Base-by-base conservation (phyloP, 2,113 vertebrate species). In the Montifringilla adamsi region DNA sequence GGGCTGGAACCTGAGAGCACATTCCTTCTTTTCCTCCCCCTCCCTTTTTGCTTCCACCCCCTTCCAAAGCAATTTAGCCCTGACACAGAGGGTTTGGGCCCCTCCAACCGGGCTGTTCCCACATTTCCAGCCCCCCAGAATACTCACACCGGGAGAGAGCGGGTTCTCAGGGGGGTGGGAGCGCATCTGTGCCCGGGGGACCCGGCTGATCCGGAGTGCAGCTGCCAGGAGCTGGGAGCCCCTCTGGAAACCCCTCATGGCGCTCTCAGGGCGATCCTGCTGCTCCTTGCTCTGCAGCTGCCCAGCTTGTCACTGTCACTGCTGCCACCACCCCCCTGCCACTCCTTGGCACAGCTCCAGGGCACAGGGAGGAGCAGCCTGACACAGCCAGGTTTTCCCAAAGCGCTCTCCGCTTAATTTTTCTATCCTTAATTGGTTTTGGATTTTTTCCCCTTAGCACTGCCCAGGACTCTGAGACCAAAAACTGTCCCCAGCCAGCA, bases 211-310 rank as follows among this genome's bases (percentile, higher is more conserved):
- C 31, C 52, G 44, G 41, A 92, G 56, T 1, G 69, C 22, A 1
- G 87, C 24, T 28, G 43, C 95, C 62, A 98, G 97, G 84, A 98
- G 93, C 94, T 78, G 43, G 22, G 64, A 33, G 14, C 94, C 41
- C 10, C 31, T 47, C 52, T 55, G 89, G 15, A 97, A n/a, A 26
- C 70, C 90, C 87, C 52, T 27, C 98, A 98, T 98, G 87, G 72
- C 0, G 37, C 43, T 12, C 43, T 30, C 84, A 24, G 43, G 58
- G 53, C 0, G 8, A 58, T 62, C 3, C 27, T 0, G 10, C 53
- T 9, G 79, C 79, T 70, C 60, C 55, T 75, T 1, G 7, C 26
- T 13, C 56, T 70, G 96, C 96, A 95, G 91, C 94, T 93, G 95
- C 73, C 52, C 52, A 0, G 58, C 47, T 62, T 3, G 81, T 91